Percentiles rank a stretch among this genome's conserved stretches.
Evolutionary conservation across 2,113 vertebrate species (phyloP).

Genomic region (Pterocles burchelli): DNA sequence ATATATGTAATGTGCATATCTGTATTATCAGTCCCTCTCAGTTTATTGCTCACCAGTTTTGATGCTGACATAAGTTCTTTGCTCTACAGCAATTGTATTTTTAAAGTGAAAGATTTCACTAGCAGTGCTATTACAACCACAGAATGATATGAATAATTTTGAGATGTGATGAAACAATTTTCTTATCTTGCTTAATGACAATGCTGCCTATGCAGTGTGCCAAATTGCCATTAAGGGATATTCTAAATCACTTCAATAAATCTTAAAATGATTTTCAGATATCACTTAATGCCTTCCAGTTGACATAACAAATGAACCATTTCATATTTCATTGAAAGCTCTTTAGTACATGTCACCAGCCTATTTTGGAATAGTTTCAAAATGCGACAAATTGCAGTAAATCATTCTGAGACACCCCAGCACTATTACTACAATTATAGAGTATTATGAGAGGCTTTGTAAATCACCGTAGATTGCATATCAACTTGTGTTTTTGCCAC

Average conservation of each 20-base stretch:
- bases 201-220: conserved; percentile 43
- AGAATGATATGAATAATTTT: conserved; percentile 57
- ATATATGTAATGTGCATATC: background rate
- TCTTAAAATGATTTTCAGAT: conserved; percentile 74
- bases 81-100: background rate
- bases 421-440: conserved; percentile 20
- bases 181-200: conserved; percentile 63
- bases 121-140: background rate
- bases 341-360: conserved; percentile 71
- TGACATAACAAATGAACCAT: conserved; percentile 77
- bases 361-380: conserved; percentile 71
- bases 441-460: conserved; percentile 31
- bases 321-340: conserved; percentile 72
- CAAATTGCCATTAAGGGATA: conserved; percentile 69
- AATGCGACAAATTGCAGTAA: conserved; percentile 70
- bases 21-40: background rate
- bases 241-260: conserved; percentile 75
- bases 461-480: conserved; percentile 45
- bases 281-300: conserved; percentile 71
- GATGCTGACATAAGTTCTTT: conserved; percentile 3
- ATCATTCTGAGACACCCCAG: conserved; percentile 40
- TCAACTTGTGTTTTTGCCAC: conserved; percentile 38
- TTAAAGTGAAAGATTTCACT: conserved; percentile 43
- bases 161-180: conserved; percentile 56
- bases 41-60: background rate